Conservation (phyloP, 2,888 invertebrate species). For the Sarcophaga subvicina region DNA sequence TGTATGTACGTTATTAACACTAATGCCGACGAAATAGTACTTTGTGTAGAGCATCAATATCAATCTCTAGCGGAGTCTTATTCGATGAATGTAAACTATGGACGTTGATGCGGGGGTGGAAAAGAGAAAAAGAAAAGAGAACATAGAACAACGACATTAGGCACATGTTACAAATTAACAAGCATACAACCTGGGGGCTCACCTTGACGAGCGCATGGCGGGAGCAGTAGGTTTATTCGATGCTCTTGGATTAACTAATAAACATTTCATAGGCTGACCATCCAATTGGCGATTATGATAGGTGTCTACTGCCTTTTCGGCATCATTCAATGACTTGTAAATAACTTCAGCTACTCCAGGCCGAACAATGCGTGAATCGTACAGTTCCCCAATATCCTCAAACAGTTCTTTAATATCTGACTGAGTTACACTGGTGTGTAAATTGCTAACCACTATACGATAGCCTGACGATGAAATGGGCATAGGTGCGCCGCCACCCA, state of each 20-base stretch:
- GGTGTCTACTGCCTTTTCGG: constrained; percentile 94
- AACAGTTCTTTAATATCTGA: constrained; percentile 97
- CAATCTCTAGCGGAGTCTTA: constrained; percentile 80
- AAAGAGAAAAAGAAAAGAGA: constrained; percentile 11
- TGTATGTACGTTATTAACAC: constrained; percentile 9
- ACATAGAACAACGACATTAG: constrained; percentile 51
- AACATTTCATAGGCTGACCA: constrained; percentile 96
- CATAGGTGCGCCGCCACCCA: constrained; percentile 81
- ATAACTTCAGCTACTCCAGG: constrained; percentile 96
- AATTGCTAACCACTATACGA: constrained; percentile 94
- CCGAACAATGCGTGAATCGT: constrained; percentile 91
- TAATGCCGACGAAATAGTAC: constrained; percentile 80
- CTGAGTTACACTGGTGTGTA: constrained; percentile 92
- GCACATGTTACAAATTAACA: constrained; percentile 28
- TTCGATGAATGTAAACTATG: constrained; percentile 74
- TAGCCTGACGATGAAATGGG: constrained; percentile 83
- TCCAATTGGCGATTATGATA: constrained; percentile 97
- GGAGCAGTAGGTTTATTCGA: constrained; percentile 84
- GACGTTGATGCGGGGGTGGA: too few species aligned
- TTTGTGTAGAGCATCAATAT: constrained; percentile 81
- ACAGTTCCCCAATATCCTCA: constrained; percentile 94
- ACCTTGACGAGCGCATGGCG: constrained; percentile 77
- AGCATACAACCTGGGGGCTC: constrained; percentile 61
- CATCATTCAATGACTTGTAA: constrained; percentile 92
- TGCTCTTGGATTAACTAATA: constrained; percentile 90